phyloP scores from a whole-genome alignment of 2,797 vertebrate genomes.

The Cyprinella venusta region DNA sequence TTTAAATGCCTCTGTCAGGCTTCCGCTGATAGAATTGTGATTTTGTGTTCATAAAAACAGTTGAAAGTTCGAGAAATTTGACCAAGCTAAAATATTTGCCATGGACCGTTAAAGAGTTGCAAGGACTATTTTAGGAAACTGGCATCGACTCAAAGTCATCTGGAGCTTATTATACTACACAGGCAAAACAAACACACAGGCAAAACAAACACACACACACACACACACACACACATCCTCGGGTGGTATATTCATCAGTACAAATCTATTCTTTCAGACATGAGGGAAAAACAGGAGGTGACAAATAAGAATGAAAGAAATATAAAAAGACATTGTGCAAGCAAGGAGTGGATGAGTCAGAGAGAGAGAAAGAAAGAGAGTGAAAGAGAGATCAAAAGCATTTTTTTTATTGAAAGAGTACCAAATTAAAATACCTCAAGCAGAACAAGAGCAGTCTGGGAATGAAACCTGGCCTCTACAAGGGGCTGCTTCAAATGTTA shows the following conservation, averaged over 20 bases:
- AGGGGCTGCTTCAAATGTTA: conserved; percentile 26
- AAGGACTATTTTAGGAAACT: conserved; percentile 79
- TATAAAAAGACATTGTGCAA: conserved; percentile 61
- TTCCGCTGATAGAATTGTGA: conserved; percentile 22
- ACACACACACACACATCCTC: neutral
- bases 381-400: conserved; percentile 72
- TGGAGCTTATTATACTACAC: conserved; percentile 77
- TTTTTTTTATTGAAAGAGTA: conserved; percentile 71
- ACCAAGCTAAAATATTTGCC: conserved; percentile 81
- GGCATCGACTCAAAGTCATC: conserved; percentile 78
- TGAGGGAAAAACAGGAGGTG: neutral
- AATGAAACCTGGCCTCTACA: conserved; percentile 53
- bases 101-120: conserved; percentile 76
- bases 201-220: neutral
- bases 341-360: conserved; percentile 63
- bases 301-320: conserved; percentile 62
- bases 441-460: conserved; percentile 72
- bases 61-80: conserved; percentile 73
- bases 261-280: conserved; percentile 33
- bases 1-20: neutral
- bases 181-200: conserved; percentile 46
- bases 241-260: conserved; percentile 7
- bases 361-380: conserved; percentile 60
- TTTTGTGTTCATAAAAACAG: conserved; percentile 47
- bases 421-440: conserved; percentile 79